Evolutionary conservation across 2,888 invertebrate genomes (phyloP), one percentile per base, ranked within the genome.

Genomic region (Drosophila diplacantha): DNA sequence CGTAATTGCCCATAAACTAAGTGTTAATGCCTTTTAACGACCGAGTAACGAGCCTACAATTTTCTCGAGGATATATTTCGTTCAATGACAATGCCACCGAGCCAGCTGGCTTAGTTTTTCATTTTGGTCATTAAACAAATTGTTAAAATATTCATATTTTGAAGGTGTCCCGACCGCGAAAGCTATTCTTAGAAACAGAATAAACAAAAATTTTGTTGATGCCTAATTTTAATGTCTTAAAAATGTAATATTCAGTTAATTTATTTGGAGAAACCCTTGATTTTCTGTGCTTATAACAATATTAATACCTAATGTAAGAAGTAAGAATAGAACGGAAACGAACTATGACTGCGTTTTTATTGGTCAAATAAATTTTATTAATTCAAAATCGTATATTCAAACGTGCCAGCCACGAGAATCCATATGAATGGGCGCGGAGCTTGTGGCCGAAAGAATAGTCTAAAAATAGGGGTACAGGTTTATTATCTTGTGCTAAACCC

Each of bases 401-500:
- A 60, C 49, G 39, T 58, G 47, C 51, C 39, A 24, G 18, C 51
- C 61, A 34, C 43, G 38, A 38, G 46, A 24, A 52, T 46, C 24
- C 34, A 46, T 31, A 35, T 46, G 52, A 53, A 53, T 53, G 62
- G 54, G 54, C 41, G 53, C 35, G 53, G 57, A 31, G n/a, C 57
- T 34, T 20, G n/a, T 35, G 58, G 35, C 29, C 49, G 29, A 39
- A 18, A 50, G 38, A 63, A 64, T 46, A 39, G 37, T 64, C 37
- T 57, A 53, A 53, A 58, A 65, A 66, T 65, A 66, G 58, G 41
- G 29, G 50, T 64, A 49, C 52, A 58, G 35, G 60, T 54, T 68
- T 67, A 67, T 52, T 51, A 47, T 67, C 67, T 68, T 50, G 56
- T 41, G 51, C 52, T 51, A 50, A 52, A 50, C 50, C 49, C 49